A percentile compares a stretch with the other conserved stretches of the same genome.
phyloP scores from a whole-genome alignment of 2,113 vertebrate species.

The Myotis brandtii region DNA sequence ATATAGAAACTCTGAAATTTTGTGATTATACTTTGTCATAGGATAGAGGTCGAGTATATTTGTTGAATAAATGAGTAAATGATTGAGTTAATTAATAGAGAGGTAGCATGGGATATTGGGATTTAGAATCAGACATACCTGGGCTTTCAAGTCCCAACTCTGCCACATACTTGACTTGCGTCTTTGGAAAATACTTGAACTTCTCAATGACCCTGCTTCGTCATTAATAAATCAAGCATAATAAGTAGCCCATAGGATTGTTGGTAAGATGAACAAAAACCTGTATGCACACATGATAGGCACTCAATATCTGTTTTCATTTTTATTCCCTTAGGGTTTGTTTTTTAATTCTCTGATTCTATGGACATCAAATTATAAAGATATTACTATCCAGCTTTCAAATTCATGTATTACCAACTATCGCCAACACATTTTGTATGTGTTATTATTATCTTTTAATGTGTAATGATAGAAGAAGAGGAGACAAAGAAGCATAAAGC shows the following conservation, averaged over 20 bases:
- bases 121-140: not conserved
- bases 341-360: not conserved
- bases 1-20: not conserved
- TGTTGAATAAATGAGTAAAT: conserved; percentile 13
- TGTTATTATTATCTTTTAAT: not conserved
- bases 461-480: conserved; percentile 34
- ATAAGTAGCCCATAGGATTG: not conserved
- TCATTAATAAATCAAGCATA: not conserved
- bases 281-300: not conserved
- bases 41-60: not conserved
- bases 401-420: not conserved
- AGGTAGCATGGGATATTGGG: not conserved
- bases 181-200: conserved; percentile 44
- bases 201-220: not conserved
- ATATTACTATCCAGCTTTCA: conserved; percentile 43
- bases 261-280: conserved; percentile 8
- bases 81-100: not conserved
- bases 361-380: conserved; percentile 32
- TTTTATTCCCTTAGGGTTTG: not conserved
- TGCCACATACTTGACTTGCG: not conserved
- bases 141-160: not conserved
- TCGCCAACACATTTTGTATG: not conserved
- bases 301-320: conserved; percentile 9
- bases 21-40: not conserved
- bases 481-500: not conserved